These are phyloP conservation scores for Maconellicoccus hirsutus DNA, from an alignment of 1,140 invertebrate species.

Conservation along the genomic window DNA sequence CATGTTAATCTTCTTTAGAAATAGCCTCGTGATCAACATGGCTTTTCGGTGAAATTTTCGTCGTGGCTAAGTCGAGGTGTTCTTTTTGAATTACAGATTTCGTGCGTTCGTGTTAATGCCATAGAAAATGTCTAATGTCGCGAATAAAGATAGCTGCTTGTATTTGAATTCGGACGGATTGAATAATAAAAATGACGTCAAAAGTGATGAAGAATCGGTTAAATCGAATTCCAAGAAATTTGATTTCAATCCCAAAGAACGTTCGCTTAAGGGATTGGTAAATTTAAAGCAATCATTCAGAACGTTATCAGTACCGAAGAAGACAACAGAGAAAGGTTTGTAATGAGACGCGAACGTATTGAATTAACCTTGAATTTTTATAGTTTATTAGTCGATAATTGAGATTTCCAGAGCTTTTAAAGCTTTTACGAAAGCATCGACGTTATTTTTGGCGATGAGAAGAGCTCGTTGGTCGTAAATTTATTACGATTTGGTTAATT, in stretches of 20 bases:
- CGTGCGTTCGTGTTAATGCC: background rate
- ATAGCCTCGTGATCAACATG: background rate
- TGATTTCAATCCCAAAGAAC: background rate
- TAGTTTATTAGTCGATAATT: background rate
- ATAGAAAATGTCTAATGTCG: background rate
- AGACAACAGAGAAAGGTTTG: background rate
- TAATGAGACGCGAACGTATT: background rate
- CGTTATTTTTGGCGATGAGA: no score
- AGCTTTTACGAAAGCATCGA: no score
- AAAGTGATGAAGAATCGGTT: conserved; percentile 6
- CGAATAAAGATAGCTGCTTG: background rate
- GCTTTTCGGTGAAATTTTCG: no score
- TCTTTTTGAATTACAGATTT: background rate
- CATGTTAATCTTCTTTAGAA: background rate
- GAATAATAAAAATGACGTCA: background rate
- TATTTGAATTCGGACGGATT: background rate
- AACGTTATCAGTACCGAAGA: conserved; percentile 10
- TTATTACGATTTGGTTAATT: no score
- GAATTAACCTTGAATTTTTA: background rate
- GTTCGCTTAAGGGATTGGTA: background rate
- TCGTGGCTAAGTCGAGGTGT: background rate
- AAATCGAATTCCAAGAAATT: conserved; percentile 12
- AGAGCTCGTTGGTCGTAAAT: no score
- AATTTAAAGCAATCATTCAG: conserved; percentile 11
- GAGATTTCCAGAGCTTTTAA: no score